Conservation (phyloP, 2,888 invertebrate species). For the Tenthredo amoena region DNA sequence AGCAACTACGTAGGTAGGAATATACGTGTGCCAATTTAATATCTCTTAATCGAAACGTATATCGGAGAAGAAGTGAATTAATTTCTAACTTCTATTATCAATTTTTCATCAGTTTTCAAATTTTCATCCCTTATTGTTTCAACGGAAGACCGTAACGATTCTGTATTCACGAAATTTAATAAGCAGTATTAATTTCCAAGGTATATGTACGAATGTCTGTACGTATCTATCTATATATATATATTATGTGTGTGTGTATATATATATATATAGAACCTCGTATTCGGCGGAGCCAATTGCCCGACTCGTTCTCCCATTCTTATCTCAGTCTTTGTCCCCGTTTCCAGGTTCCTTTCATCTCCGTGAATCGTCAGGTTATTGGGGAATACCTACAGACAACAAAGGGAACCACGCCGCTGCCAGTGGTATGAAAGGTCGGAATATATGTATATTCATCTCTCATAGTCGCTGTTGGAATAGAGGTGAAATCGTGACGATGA, state of each 20-base stretch:
- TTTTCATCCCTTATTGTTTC: too few species aligned
- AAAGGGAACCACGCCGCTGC: not conserved
- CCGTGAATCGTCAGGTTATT: slow-evolving; percentile 31
- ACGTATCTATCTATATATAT: not conserved
- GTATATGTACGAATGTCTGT: not conserved
- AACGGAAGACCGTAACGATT: not conserved
- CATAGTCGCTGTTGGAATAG: not conserved
- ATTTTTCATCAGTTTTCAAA: too few species aligned
- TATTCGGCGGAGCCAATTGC: slow-evolving; percentile 21
- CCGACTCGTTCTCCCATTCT: slow-evolving; percentile 8
- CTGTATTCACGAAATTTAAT: not conserved
- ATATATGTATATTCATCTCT: not conserved
- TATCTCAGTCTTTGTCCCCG: slow-evolving; percentile 35
- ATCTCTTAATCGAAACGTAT: too few species aligned
- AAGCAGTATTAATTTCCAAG: slow-evolving; percentile 16
- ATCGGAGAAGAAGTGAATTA: too few species aligned
- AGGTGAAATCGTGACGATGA: not conserved
- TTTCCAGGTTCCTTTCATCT: slow-evolving; percentile 1
- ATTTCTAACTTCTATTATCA: too few species aligned
- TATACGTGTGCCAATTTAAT: too few species aligned
- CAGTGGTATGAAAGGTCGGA: not conserved
- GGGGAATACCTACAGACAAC: slow-evolving; percentile 36
- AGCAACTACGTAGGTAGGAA: too few species aligned
- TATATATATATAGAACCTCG: not conserved
- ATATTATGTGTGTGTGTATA: not conserved